phyloP scores from a whole-genome alignment of 1,140 invertebrate species.

The Tribolium castaneum region DNA sequence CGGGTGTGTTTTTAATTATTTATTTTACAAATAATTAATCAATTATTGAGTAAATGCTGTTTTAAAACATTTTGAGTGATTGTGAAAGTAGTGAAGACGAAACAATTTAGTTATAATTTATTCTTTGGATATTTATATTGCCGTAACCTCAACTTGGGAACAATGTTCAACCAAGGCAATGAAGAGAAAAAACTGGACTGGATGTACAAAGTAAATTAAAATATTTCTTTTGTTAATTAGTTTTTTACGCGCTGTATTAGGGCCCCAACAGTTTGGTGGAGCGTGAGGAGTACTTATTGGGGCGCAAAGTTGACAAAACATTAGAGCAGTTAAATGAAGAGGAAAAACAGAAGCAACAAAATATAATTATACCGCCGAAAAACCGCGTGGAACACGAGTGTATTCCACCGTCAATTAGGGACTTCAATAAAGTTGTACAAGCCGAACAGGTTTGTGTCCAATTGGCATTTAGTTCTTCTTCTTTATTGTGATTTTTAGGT shows the following conservation, averaged over 20 bases:
- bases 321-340: constrained; percentile 76
- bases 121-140: neutral
- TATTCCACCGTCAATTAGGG: constrained; percentile 79
- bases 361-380: constrained; percentile 65
- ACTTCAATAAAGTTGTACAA: constrained; percentile 66
- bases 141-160: constrained; percentile 1
- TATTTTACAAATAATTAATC: too few species aligned
- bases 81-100: too few species aligned
- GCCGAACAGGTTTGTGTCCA: constrained; percentile 64
- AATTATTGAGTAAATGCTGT: too few species aligned
- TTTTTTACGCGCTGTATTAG: constrained; percentile 59
- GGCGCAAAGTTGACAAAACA: constrained; percentile 86
- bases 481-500: constrained; percentile 63
- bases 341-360: constrained; percentile 68
- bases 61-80: too few species aligned
- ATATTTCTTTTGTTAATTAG: constrained; percentile 21
- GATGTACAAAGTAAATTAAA: constrained; percentile 85
- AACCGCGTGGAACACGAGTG: constrained; percentile 81
- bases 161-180: constrained; percentile 46
- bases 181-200: constrained; percentile 82
- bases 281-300: constrained; percentile 91
- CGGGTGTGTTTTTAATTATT: too few species aligned
- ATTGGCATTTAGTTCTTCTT: neutral
- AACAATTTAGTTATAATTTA: neutral
- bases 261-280: constrained; percentile 79